Evolutionary conservation across 2,113 vertebrate genomes (phyloP), one percentile per base, ranked within the genome.

Genomic region (Eleginops maclovinus): DNA sequence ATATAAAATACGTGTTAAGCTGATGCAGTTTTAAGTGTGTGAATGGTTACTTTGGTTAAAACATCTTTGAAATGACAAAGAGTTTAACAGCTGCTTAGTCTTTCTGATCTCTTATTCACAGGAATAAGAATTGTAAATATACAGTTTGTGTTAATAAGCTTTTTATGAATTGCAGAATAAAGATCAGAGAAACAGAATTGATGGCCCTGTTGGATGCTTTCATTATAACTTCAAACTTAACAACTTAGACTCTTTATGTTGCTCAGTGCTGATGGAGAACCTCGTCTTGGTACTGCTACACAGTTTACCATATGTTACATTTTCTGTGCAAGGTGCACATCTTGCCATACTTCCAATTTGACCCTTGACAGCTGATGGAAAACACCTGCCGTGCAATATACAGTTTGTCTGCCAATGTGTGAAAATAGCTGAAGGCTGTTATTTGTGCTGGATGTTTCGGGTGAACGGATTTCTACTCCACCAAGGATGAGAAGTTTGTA

Each of bases 91-190:
- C 71, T 72, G 24, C 28, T 61, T 61, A 9, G 28, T 16, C 19
- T 59, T n/a, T 56, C 53, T 19, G 28, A 56, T 64, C 26, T 79
- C 67, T 46, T 64, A 41, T 17, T 60, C 36, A 49, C 36, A 74
- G 21, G 22, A 28, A 58, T 15, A 31, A 76, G 43, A 51, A 24
- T 8, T 28, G 19, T 9, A 61, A 59, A 51, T 53, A 43, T 47
- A 40, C 24, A 43, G 24, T 16, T 26, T 5, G 41, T 50, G 72
- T 85, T 64, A 76, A 85, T 41, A 63, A 13, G 40, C 28, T n/a
- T 72, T n/a, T 69, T 68, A 49, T 61, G 46, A 58, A 75, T 64
- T 67, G 67, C 78, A 79, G 49, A 61, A 60, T n/a, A 59, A 19
- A 53, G 19, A 36, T 28, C 28, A 72, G 15, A 63, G 21, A 47